Conservation (phyloP, 92 coral and sea anemone genomes). For the Scolanthus callimorphus region DNA sequence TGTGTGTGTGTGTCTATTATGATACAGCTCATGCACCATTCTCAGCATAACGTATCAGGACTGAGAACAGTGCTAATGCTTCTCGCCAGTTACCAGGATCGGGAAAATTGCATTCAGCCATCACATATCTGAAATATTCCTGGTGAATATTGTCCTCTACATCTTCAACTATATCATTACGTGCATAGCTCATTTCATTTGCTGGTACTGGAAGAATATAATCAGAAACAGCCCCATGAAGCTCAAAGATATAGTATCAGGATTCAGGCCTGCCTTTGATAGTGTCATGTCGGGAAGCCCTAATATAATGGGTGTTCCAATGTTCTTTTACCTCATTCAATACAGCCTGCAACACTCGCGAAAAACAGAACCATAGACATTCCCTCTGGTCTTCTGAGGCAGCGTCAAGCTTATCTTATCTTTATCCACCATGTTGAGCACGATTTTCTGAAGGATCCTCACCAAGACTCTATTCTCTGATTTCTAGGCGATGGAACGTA, state of each 20-base stretch:
- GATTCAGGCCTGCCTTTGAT: slow-evolving; percentile 49
- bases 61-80: not conserved
- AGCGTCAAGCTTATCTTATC: slow-evolving; percentile 24
- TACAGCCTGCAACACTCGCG: slow-evolving; percentile 30
- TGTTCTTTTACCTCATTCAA: slow-evolving; percentile 49
- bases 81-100: not conserved
- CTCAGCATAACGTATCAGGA: not conserved
- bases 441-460: slow-evolving; percentile 23
- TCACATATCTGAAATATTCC: not conserved
- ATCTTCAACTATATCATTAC: not conserved
- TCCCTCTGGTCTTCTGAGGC: slow-evolving; percentile 42
- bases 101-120: not conserved
- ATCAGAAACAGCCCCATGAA: slow-evolving; percentile 39
- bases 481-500: slow-evolving; percentile 43
- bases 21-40: not conserved
- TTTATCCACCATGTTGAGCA: slow-evolving; percentile 44
- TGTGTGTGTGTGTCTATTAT: too few species aligned
- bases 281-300: slow-evolving; percentile 54
- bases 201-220: slow-evolving; percentile 43
- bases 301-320: slow-evolving; percentile 68
- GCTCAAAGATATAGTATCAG: slow-evolving; percentile 59
- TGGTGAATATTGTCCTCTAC: not conserved
- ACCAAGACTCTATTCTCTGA: slow-evolving; percentile 49
- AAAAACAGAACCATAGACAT: slow-evolving; percentile 65
- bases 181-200: slow-evolving; percentile 21